Conservation (phyloP, 2,113 vertebrate genomes). For the Caretta caretta region DNA sequence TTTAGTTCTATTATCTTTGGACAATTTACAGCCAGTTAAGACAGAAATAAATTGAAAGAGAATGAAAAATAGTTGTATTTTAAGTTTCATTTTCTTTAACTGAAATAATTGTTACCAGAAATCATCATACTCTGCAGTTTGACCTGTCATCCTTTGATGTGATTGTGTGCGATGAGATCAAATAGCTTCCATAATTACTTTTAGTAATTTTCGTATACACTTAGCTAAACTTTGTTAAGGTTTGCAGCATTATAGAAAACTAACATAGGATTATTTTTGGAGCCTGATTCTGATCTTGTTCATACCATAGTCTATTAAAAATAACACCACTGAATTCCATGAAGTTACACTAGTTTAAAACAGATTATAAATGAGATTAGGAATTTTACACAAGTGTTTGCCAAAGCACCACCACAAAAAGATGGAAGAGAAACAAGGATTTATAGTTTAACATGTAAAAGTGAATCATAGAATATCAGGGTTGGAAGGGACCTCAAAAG, state of each 20-base stretch:
- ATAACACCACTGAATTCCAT: neutral
- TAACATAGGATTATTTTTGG: neutral
- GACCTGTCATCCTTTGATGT: slow-evolving; percentile 50
- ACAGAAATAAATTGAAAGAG: slow-evolving; percentile 44
- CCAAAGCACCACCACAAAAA: neutral
- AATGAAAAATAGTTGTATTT: slow-evolving; percentile 45
- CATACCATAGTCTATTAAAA: neutral
- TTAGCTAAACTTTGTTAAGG: slow-evolving; percentile 1
- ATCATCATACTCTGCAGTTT: slow-evolving; percentile 19
- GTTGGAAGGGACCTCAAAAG: too few relatives aligned
- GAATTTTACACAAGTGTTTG: neutral
- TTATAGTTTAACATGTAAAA: neutral
- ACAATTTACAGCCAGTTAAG: neutral
- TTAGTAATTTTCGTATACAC: slow-evolving; percentile 40
- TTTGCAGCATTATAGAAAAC: slow-evolving; percentile 39
- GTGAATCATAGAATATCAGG: neutral
- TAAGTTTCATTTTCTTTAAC: slow-evolving; percentile 4
- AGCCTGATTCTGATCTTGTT: neutral
- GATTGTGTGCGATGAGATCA: slow-evolving; percentile 29
- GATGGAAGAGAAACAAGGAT: neutral
- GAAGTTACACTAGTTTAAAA: neutral
- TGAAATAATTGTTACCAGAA: slow-evolving; percentile 66
- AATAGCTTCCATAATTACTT: slow-evolving; percentile 58
- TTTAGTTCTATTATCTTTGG: slow-evolving; percentile 1
- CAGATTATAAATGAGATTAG: neutral